phyloP scores from a whole-genome alignment of 2,888 invertebrate genomes.

The Pachymerium ferrugineum region DNA sequence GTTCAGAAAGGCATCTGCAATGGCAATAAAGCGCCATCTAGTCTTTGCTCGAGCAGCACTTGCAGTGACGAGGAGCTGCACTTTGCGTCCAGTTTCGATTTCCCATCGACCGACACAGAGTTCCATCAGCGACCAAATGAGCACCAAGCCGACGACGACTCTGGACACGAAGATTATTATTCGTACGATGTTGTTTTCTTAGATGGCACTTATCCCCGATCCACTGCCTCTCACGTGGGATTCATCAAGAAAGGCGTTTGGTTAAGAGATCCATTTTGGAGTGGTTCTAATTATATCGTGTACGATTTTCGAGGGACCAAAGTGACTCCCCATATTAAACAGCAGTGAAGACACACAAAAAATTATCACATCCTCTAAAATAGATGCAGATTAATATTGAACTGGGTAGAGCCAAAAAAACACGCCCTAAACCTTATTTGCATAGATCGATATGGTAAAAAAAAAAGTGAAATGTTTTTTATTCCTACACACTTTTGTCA shows the following conservation, averaged over 20 bases:
- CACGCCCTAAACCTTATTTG: too few species aligned
- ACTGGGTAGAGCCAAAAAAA: too few species aligned
- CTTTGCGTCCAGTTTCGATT: background rate
- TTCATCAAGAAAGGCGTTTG: constrained; percentile 31
- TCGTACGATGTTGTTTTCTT: constrained; percentile 28
- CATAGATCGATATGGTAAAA: too few species aligned
- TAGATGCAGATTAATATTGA: too few species aligned
- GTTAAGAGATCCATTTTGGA: constrained; percentile 36
- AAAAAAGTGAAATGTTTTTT: too few species aligned
- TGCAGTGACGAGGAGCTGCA: constrained; percentile 27
- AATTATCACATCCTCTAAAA: background rate
- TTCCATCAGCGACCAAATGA: too few species aligned
- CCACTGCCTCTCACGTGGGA: background rate
- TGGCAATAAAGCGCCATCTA: background rate
- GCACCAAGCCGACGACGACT: background rate
- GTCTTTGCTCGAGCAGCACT: background rate
- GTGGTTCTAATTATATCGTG: constrained; percentile 36
- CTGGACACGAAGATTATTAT: background rate
- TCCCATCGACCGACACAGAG: background rate
- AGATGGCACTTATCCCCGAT: background rate
- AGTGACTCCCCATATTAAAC: constrained; percentile 35
- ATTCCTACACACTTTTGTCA: too few species aligned
- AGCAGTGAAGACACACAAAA: background rate
- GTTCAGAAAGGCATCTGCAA: background rate
- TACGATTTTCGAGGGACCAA: constrained; percentile 39